These are phyloP conservation scores for Ips typographus DNA, from an alignment of 1,140 invertebrate genomes.

Conservation along the genomic window DNA sequence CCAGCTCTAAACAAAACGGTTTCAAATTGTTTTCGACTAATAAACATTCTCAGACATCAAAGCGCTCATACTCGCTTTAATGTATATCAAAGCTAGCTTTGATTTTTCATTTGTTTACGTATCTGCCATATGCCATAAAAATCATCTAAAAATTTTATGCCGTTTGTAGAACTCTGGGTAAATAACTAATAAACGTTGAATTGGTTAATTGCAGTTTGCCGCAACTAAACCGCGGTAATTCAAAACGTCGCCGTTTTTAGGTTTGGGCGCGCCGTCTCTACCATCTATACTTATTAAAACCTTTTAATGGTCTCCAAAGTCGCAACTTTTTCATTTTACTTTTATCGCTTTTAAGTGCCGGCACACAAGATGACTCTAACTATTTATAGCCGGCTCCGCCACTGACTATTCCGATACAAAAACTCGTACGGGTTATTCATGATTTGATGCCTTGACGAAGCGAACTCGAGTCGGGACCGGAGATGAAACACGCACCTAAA, in stretches of 20 bases:
- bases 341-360: slow-evolving; percentile 1
- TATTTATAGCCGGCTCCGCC: slow-evolving; percentile 2
- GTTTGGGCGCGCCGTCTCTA: neutral
- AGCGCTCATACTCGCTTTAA: slow-evolving; percentile 27
- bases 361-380: neutral
- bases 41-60: slow-evolving; percentile 35
- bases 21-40: slow-evolving; percentile 31
- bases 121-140: slow-evolving; percentile 32
- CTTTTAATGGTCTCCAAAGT: neutral
- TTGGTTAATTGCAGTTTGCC: slow-evolving; percentile 17
- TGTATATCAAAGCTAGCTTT: slow-evolving; percentile 30
- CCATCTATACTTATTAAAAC: neutral
- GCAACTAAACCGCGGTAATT: slow-evolving; percentile 5
- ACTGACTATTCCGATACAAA: slow-evolving; percentile 12
- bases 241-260: neutral
- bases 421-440: slow-evolving; percentile 28
- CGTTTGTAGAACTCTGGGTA: slow-evolving; percentile 18
- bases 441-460: slow-evolving; percentile 32
- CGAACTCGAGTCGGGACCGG: slow-evolving; percentile 28
- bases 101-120: slow-evolving; percentile 35
- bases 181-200: slow-evolving; percentile 23
- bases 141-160: slow-evolving; percentile 30
- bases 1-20: slow-evolving; percentile 23
- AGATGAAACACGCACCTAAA: slow-evolving; percentile 29
- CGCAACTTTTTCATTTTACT: neutral